A percentile compares a stretch with the other conserved stretches of the same genome.
phyloP scores from a whole-genome alignment of 2,113 vertebrate genomes.

The Bujurquina vittata region DNA sequence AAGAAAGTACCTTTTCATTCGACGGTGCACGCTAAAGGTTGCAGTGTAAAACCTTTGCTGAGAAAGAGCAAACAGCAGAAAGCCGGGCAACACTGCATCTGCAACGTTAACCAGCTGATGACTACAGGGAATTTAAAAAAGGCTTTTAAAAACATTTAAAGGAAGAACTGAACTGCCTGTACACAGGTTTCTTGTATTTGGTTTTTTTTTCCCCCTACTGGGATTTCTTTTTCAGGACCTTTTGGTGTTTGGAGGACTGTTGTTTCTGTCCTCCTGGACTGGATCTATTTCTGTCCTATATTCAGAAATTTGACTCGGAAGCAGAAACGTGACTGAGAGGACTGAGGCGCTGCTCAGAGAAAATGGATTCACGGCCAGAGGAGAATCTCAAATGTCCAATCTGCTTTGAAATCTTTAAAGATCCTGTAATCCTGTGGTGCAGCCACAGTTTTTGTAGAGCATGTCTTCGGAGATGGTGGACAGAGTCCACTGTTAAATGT shows the following conservation, averaged over 20 bases:
- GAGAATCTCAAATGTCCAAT: neutral
- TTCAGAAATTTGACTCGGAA: neutral
- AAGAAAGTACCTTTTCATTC: neutral
- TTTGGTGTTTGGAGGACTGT: neutral
- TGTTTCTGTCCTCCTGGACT: neutral
- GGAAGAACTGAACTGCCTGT: neutral
- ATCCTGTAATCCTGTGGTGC: conserved; percentile 21
- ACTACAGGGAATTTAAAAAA: neutral
- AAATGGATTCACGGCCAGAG: neutral
- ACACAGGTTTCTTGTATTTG: neutral
- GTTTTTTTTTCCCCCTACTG: rapidly evolving
- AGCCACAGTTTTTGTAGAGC: conserved; percentile 32
- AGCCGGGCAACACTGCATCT: neutral
- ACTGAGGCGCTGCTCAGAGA: neutral
- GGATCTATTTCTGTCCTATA: neutral
- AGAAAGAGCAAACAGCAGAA: neutral
- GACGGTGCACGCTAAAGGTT: rapidly evolving
- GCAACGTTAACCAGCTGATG: neutral
- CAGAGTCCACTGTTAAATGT: neutral
- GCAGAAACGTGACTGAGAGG: neutral
- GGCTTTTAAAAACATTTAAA: neutral
- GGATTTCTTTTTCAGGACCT: neutral
- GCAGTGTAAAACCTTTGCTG: neutral
- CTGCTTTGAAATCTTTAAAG: conserved; percentile 17
- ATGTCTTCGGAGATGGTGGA: conserved; percentile 28